These are phyloP conservation scores for Protophormia terraenovae DNA, from an alignment of 2,888 invertebrate species.

Conservation along the genomic window DNA sequence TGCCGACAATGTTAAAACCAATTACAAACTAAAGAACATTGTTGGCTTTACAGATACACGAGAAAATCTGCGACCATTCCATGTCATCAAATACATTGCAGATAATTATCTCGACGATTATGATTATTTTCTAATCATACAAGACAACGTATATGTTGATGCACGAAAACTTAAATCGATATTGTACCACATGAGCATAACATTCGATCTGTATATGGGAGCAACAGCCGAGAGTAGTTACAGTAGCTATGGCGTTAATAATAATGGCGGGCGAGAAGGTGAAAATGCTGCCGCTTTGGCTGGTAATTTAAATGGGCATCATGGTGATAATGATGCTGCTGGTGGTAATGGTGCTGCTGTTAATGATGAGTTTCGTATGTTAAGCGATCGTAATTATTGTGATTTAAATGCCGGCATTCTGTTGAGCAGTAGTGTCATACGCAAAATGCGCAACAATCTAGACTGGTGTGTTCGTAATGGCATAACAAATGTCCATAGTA, in stretches of 20 bases:
- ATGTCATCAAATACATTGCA: slow-evolving; percentile 93
- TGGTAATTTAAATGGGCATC: slow-evolving; percentile 80
- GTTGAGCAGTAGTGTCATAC: slow-evolving; percentile 92
- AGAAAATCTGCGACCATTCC: slow-evolving; percentile 90
- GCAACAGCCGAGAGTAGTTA: slow-evolving; percentile 80
- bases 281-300: slow-evolving; percentile 27
- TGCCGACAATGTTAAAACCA: slow-evolving; percentile 83
- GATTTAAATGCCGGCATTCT: slow-evolving; percentile 91
- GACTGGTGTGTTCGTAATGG: slow-evolving; percentile 96
- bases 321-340: slow-evolving; percentile 80
- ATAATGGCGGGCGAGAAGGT: slow-evolving; percentile 78
- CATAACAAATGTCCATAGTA: slow-evolving; percentile 90
- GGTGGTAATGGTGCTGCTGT: slow-evolving; percentile 77
- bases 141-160: slow-evolving; percentile 93
- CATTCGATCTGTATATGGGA: slow-evolving; percentile 92
- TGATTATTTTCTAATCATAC: slow-evolving; percentile 95
- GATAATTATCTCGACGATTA: slow-evolving; percentile 94
- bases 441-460: slow-evolving; percentile 88
- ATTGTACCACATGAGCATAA: slow-evolving; percentile 90
- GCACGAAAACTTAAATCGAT: slow-evolving; percentile 88
- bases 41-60: slow-evolving; percentile 93
- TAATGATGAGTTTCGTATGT: slow-evolving; percentile 73
- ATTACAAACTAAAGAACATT: slow-evolving; percentile 86
- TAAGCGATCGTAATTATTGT: slow-evolving; percentile 79
- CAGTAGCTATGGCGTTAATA: slow-evolving; percentile 82